Evolutionary conservation across 2,797 vertebrate species (phyloP), one percentile per base, ranked within the genome.

Genomic region (Chelidonichthys spinosus): DNA sequence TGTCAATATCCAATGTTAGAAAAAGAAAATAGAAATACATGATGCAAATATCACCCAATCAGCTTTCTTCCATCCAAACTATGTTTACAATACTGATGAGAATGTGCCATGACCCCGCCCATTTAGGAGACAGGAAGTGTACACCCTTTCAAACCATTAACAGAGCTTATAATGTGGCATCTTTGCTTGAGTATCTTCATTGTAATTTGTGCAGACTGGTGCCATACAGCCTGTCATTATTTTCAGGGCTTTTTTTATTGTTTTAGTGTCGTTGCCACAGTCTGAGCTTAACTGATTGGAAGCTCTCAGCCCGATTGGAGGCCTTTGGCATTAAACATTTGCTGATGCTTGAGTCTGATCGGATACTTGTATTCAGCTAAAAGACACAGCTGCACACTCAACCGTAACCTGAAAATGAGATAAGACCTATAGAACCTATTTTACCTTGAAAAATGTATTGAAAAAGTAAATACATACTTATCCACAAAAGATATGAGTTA

Each of bases 161-260:
- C 25, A 25, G 25, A 25, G 25, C 25, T 25, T 25, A 25, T 25
- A 25, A 25, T 25, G 25, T 25, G 25, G 25, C 25, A 25, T 25
- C 25, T 25, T 2, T 25, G 25, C 25, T 25, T 25, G 25, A 25
- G 25, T 25, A 25, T 25, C 25, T 25, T 25, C 25, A 25, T 25
- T 25, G 25, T 25, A 25, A 25, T 25, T 25, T 44, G 10, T 49
- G 63, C 39, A 40, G 53, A 62, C 52, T 61, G 74, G 61, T 83
- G 79, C 69, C 77, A 62, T 64, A n/a, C 40, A 3, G 14, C 35
- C 56, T 42, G 35, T 62, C 54, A 59, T 76, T 61, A 44, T 7
- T 66, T 37, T 50, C 52, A 72, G 58, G 37, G 33, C 65, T 76
- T 67, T 37, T 69, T 56, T 49, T 50, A 63, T 61, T 7, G 10